These are phyloP conservation scores for Megalops cyprinoides DNA, from an alignment of 2,797 vertebrate species.

Conservation along the genomic window DNA sequence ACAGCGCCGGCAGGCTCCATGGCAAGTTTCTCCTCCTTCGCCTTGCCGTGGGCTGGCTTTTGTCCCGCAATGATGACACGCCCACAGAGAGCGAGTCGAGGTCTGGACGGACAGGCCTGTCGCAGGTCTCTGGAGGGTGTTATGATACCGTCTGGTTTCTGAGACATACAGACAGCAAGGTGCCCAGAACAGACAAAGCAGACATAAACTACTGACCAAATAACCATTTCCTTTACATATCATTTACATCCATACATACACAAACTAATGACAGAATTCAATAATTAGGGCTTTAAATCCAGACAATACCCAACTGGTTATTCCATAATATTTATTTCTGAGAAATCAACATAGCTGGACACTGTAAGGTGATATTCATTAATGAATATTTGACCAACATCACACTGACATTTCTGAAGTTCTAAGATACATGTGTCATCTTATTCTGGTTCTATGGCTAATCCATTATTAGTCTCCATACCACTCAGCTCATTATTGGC, in stretches of 20 bases:
- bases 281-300: too few relatives aligned
- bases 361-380: too few relatives aligned
- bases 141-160: background rate
- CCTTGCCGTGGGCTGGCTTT: background rate
- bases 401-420: too few relatives aligned
- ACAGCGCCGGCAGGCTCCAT: background rate
- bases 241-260: background rate
- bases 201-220: too few relatives aligned
- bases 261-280: too few relatives aligned
- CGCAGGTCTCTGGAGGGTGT: constrained; percentile 2
- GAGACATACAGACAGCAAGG: background rate
- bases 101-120: background rate
- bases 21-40: background rate
- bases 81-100: background rate
- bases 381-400: too few relatives aligned
- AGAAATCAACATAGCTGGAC: too few relatives aligned
- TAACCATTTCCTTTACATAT: too few relatives aligned
- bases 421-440: too few relatives aligned
- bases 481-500: background rate
- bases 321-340: too few relatives aligned
- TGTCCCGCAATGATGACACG: background rate
- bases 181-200: background rate
- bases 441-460: too few relatives aligned
- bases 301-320: too few relatives aligned
- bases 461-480: background rate